These are phyloP conservation scores for Brachirus orientalis DNA, from an alignment of 2,113 vertebrate genomes.

Conservation along the genomic window DNA sequence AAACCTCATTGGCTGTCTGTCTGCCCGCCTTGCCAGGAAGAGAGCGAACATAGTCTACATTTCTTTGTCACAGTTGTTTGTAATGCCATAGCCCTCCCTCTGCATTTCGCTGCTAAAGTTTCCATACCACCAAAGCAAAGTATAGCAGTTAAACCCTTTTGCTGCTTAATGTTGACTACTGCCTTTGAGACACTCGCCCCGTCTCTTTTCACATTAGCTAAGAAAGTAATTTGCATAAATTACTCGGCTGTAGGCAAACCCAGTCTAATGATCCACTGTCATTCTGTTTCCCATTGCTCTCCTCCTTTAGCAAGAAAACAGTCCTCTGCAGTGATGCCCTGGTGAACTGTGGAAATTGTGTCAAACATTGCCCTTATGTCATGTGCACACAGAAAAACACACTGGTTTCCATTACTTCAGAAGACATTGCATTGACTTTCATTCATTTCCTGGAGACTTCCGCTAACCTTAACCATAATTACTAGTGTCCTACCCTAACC, in stretches of 20 bases:
- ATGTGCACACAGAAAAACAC: constrained; percentile 8
- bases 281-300: constrained; percentile 39
- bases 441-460: no score
- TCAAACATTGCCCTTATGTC: constrained; percentile 27
- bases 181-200: constrained; percentile 47
- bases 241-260: constrained; percentile 71
- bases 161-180: constrained; percentile 51
- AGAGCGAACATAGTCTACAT: constrained; percentile 63
- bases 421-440: no score
- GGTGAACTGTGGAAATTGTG: constrained; percentile 14
- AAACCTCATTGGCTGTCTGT: constrained; percentile 74
- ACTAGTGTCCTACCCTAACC: no score
- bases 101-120: constrained; percentile 66
- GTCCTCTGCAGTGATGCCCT: constrained; percentile 7
- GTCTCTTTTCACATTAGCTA: constrained; percentile 54
- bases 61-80: constrained; percentile 60
- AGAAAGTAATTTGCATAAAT: constrained; percentile 83
- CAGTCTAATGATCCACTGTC: constrained; percentile 71
- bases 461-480: no score
- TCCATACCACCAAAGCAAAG: constrained; percentile 50
- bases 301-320: constrained; percentile 21
- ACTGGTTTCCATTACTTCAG: no score
- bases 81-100: constrained; percentile 46
- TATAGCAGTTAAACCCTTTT: constrained; percentile 62
- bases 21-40: constrained; percentile 75